A percentile compares a stretch with the other conserved stretches of the same genome.
phyloP scores from a whole-genome alignment of 2,888 invertebrate species.

The Anthophora plumipes region DNA sequence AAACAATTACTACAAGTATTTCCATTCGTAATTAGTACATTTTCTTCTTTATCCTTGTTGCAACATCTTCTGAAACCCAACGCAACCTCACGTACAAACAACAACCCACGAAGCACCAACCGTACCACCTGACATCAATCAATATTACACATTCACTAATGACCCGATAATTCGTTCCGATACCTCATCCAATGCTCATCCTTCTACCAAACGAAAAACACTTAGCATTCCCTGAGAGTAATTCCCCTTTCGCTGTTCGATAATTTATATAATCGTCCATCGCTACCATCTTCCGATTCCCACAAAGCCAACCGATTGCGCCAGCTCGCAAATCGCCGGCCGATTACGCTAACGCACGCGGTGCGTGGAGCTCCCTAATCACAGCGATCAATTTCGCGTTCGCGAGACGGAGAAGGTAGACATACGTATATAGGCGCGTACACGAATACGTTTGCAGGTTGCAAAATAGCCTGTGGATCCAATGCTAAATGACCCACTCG shows the following conservation, averaged over 20 bases:
- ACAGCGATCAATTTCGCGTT: conserved; percentile 23
- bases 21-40: background rate
- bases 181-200: background rate
- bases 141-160: background rate
- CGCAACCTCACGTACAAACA: background rate
- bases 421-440: background rate
- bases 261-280: conserved; percentile 13
- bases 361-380: conserved; percentile 3
- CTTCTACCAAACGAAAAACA: background rate
- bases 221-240: background rate
- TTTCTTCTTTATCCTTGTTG: background rate
- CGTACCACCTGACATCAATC: background rate
- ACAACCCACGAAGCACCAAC: background rate
- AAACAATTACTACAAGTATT: background rate
- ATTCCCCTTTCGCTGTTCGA: background rate
- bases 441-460: conserved; percentile 9
- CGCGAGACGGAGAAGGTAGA: conserved; percentile 4
- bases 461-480: conserved; percentile 23
- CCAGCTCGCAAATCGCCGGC: conserved; percentile 6
- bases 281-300: conserved; percentile 20
- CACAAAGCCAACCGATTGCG: conserved; percentile 6
- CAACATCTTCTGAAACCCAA: background rate
- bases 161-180: background rate
- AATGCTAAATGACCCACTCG: conserved; percentile 26
- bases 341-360: background rate